A percentile compares a stretch with the other conserved stretches of the same genome.
These are phyloP conservation scores for Plotosus lineatus DNA, from an alignment of 2,113 vertebrate species.

Conservation along the genomic window DNA sequence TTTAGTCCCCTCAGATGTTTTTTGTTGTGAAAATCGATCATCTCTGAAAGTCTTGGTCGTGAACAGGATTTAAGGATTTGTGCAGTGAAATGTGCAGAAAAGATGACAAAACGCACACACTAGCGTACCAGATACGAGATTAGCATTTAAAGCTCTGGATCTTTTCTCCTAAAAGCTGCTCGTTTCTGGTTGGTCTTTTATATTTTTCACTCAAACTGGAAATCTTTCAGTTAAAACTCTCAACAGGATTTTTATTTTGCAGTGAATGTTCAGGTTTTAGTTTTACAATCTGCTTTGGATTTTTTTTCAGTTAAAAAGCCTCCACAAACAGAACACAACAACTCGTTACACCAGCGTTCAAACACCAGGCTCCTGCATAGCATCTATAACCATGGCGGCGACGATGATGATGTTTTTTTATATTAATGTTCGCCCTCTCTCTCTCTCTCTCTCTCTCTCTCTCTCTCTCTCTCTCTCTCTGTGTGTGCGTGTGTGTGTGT, in stretches of 20 bases:
- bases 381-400: neutral
- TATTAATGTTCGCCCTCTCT: conserved; percentile 70
- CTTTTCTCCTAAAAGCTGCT: conserved; percentile 38
- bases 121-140: neutral
- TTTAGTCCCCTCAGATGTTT: neutral
- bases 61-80: neutral
- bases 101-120: too few relatives aligned
- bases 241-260: neutral
- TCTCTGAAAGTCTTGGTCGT: neutral
- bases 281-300: neutral
- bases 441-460: neutral
- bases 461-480: too few relatives aligned
- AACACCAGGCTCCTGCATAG: conserved; percentile 10
- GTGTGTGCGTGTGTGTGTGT: too few relatives aligned
- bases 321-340: neutral
- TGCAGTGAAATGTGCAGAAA: neutral
- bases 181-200: conserved; percentile 19
- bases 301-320: neutral
- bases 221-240: conserved; percentile 20
- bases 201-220: conserved; percentile 44
- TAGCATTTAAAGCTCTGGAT: neutral
- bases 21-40: neutral
- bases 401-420: conserved; percentile 64
- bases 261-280: conserved; percentile 12
- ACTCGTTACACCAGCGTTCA: conserved; percentile 36